Evolutionary conservation across 2,113 vertebrate species (phyloP).

Genomic region (Hemibagrus wyckioides): DNA sequence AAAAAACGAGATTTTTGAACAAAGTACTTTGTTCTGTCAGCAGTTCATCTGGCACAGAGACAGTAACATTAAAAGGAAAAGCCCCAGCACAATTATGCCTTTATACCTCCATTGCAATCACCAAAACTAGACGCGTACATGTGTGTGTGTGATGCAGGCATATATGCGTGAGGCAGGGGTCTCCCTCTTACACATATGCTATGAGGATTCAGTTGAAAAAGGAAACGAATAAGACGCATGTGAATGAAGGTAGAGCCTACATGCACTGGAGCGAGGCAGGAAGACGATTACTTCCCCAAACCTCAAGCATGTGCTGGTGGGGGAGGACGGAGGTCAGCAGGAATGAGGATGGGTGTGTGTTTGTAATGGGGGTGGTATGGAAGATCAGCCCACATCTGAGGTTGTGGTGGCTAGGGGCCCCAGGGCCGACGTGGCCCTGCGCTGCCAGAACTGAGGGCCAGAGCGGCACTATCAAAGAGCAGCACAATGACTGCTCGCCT

Average conservation of each 20-base stretch:
- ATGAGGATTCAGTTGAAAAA: neutral
- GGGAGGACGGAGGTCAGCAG: neutral
- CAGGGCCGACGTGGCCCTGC: conserved; percentile 67
- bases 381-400: conserved; percentile 85
- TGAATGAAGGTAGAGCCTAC: conserved; percentile 49
- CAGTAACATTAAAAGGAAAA: conserved; percentile 54
- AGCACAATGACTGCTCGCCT: conserved; percentile 81
- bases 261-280: neutral
- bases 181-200: neutral
- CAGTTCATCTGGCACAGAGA: conserved; percentile 59
- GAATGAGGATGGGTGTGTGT: neutral
- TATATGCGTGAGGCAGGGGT: too few species aligned
- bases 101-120: conserved; percentile 56
- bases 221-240: conserved; percentile 12
- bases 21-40: conserved; percentile 62
- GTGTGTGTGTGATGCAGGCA: neutral
- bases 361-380: conserved; percentile 25
- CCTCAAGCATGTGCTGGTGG: conserved; percentile 70
- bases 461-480: conserved; percentile 81
- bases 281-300: conserved; percentile 68
- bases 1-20: conserved; percentile 57
- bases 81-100: conserved; percentile 44
- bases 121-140: neutral
- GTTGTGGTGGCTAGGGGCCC: conserved; percentile 76
- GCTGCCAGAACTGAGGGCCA: conserved; percentile 70